phyloP scores from a whole-genome alignment of 2,113 vertebrate species.

The Calidris pugnax region DNA sequence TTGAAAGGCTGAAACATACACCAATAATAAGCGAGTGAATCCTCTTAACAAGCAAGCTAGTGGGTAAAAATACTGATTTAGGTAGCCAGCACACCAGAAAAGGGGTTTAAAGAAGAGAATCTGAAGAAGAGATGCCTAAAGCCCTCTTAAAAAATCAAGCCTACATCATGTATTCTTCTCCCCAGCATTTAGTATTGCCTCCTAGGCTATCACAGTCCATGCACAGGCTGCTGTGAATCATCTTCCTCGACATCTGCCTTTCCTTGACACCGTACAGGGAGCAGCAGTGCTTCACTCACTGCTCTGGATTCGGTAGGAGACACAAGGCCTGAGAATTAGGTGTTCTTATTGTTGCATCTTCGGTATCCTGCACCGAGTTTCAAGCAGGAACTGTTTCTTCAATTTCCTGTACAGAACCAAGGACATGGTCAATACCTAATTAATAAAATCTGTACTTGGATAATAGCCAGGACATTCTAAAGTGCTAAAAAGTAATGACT shows the following conservation, averaged over 20 bases:
- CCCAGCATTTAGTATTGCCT: not conserved
- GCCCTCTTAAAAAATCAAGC: not conserved
- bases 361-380: not conserved
- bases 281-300: not conserved
- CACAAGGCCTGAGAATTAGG: not conserved
- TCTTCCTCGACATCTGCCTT: not conserved
- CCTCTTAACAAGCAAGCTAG: not conserved
- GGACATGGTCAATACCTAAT: conserved; percentile 7
- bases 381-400: not conserved
- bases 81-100: not conserved
- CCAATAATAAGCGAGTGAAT: not conserved
- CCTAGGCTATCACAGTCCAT: not conserved
- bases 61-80: not conserved
- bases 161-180: not conserved
- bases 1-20: not conserved
- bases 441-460: not conserved
- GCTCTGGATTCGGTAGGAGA: not conserved
- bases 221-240: not conserved
- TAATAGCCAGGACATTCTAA: not conserved
- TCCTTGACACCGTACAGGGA: not conserved
- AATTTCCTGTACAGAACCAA: conserved; percentile 9
- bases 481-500: not conserved
- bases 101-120: not conserved
- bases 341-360: not conserved
- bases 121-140: not conserved